These are phyloP conservation scores for Euglossa dilemma DNA, from an alignment of 1,140 invertebrate species.

Conservation along the genomic window DNA sequence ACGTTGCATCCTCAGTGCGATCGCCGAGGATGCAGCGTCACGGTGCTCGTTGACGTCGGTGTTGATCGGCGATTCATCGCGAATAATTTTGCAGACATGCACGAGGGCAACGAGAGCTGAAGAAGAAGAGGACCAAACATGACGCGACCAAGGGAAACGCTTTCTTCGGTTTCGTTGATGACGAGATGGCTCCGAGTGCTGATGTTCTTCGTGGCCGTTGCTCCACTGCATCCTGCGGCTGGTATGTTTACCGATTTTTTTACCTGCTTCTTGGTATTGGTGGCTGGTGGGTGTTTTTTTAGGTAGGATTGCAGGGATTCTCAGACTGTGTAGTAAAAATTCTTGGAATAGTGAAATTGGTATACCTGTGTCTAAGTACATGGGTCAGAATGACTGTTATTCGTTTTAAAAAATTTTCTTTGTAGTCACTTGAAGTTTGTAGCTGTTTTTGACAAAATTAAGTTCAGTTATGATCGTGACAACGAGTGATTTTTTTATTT, in stretches of 20 bases:
- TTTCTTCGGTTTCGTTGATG: not conserved
- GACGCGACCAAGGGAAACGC: constrained; percentile 28
- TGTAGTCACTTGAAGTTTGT: too few relatives aligned
- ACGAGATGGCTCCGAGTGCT: not conserved
- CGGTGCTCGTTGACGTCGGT: not conserved
- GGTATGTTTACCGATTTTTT: constrained; percentile 29
- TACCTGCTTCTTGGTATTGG: not conserved
- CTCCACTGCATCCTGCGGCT: constrained; percentile 20
- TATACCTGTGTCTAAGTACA: too few relatives aligned
- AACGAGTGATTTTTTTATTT: too few relatives aligned
- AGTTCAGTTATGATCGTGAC: too few relatives aligned
- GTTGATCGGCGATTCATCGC: constrained; percentile 44
- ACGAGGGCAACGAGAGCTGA: constrained; percentile 24
- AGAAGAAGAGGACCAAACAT: constrained; percentile 48
- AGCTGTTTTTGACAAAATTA: too few relatives aligned
- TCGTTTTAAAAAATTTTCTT: too few relatives aligned
- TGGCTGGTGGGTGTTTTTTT: not conserved
- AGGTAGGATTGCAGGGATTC: too few relatives aligned
- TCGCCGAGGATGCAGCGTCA: constrained; percentile 50
- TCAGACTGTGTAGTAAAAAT: too few relatives aligned
- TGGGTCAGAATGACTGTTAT: too few relatives aligned
- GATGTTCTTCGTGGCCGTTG: constrained; percentile 17
- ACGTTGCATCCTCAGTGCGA: constrained; percentile 16
- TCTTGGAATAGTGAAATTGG: too few relatives aligned
- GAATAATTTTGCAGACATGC: constrained; percentile 66